phyloP scores from a whole-genome alignment of 2,113 vertebrate species.

The Sorex araneus region DNA sequence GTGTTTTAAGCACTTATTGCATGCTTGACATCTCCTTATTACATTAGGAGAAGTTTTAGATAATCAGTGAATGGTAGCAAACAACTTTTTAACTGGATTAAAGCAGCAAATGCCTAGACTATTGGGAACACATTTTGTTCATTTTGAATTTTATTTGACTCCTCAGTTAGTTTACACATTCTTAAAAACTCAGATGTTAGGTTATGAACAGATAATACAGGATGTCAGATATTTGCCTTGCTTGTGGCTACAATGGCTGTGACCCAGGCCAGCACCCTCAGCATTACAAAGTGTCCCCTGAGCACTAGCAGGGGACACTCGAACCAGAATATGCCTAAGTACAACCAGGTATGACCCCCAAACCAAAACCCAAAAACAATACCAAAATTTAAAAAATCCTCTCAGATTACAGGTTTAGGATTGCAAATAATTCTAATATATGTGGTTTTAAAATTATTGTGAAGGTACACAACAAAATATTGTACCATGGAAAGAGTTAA shows the following conservation, averaged over 20 bases:
- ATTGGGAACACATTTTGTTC: background rate
- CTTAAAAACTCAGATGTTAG: constrained; percentile 55
- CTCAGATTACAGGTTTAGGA: too few species aligned
- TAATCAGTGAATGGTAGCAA: background rate
- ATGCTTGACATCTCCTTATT: background rate
- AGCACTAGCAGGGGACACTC: too few species aligned
- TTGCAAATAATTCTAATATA: background rate
- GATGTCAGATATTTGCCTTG: too few species aligned
- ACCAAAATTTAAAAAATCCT: too few species aligned
- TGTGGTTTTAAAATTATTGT: constrained; percentile 46
- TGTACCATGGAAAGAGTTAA: too few species aligned
- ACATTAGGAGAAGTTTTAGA: background rate
- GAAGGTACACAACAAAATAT: background rate
- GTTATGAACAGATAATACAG: background rate
- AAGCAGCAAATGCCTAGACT: background rate
- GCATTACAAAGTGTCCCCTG: too few species aligned
- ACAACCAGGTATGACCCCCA: too few species aligned
- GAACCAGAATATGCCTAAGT: too few species aligned
- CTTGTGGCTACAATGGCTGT: too few species aligned
- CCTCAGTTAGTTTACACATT: background rate
- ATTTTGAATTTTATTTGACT: constrained; percentile 1
- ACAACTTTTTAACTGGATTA: background rate
- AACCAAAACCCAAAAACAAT: too few species aligned
- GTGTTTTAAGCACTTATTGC: background rate
- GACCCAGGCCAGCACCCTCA: too few species aligned